Conservation (phyloP, 2,888 invertebrate genomes). For the Zonitis immaculata region DNA sequence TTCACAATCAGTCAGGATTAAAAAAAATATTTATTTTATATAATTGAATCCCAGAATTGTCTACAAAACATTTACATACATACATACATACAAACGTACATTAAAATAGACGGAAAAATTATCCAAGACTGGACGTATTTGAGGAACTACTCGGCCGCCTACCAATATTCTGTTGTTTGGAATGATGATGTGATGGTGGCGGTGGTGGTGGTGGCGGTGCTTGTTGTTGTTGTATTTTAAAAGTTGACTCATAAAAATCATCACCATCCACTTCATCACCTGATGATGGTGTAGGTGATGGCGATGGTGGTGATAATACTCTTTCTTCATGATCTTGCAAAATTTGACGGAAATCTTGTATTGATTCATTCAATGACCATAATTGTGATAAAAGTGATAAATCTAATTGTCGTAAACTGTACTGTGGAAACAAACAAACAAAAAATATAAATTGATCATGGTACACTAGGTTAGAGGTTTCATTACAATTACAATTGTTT, state of each 20-base stretch:
- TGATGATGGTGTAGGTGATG: constrained; percentile 54
- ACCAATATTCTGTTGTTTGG: constrained; percentile 1
- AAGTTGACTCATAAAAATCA: constrained; percentile 40
- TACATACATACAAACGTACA: neutral
- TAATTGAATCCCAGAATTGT: too few species aligned
- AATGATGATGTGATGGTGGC: constrained; percentile 27
- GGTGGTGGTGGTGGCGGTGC: constrained; percentile 43
- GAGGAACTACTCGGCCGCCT: constrained; percentile 32
- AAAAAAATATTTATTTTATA: neutral
- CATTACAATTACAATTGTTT: too few species aligned
- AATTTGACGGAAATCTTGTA: constrained; percentile 78
- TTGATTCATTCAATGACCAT: constrained; percentile 88
- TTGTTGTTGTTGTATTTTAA: constrained; percentile 45
- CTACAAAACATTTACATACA: neutral
- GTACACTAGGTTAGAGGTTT: neutral
- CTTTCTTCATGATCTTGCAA: constrained; percentile 53
- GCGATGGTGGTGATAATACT: constrained; percentile 52
- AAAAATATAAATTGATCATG: neutral
- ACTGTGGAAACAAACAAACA: constrained; percentile 56
- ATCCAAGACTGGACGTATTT: constrained; percentile 28
- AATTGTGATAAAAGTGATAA: constrained; percentile 84
- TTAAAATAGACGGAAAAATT: neutral
- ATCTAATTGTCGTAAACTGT: constrained; percentile 82
- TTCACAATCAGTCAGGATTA: neutral
- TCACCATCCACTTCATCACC: constrained; percentile 45